Base-by-base conservation (phyloP, 1,140 invertebrate genomes). In the Drosophila azteca region DNA sequence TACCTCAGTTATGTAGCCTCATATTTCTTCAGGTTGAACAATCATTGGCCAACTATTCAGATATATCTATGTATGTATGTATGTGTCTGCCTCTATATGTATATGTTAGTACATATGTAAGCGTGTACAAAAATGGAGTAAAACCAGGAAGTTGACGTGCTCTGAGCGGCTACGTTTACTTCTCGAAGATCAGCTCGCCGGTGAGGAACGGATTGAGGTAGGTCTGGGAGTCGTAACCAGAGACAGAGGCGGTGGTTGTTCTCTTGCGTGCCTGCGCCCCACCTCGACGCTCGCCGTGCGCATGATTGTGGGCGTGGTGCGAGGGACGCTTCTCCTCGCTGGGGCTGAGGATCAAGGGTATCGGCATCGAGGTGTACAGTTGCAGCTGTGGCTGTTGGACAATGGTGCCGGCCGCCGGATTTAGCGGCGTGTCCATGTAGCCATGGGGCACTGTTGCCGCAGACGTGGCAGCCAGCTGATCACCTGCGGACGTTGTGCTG, bases 201-300 rank as follows among this genome's bases (percentile, higher is more conserved):
- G 85, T 91, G 31, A 91, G 75, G 54, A 91, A 90, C 8, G 90
- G 90, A 79, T 91, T 91, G 67, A 91, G 83, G 53, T 91, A 91
- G 15, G 85, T 90, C 57, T 84, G 90, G n/a, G 79, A 69, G 64
- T 91, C 90, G 51, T 90, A 91, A 20, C 90, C 90, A 26, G 88
- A 88, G 0, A 90, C 84, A 3, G 76, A 75, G 31, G 87, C 79
- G 5, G 87, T 84, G 20, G 85, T 90, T 22, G 81, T 83, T 13
- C 84, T 67, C 48, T 89, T 77, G 2, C 87, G 62, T 7, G 80
- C 68, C 46, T 78, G 76, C 3, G 66, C 54, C 7, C 79, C 69
- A 0, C 70, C 71, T 0, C 82, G 82, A 1, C 79, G 20, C 48
- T 87, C 83, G 61, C 83, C 83, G 31, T 89, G 83, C 52, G 41